phyloP scores from a whole-genome alignment of 2,888 invertebrate genomes.

The Nemoura dubitans region DNA sequence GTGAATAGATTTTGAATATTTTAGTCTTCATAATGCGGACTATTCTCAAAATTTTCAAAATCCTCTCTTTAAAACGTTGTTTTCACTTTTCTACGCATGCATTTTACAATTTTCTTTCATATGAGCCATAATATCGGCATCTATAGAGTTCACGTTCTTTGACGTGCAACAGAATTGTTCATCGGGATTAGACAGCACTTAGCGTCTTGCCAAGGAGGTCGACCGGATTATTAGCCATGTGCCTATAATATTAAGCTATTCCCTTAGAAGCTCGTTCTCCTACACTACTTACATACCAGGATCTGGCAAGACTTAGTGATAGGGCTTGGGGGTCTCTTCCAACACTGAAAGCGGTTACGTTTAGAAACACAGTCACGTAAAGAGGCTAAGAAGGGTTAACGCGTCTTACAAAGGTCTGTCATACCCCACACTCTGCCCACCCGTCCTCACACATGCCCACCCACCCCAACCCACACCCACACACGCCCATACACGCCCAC shows the following conservation, averaged over 20 bases:
- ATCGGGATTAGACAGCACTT: conserved; percentile 36
- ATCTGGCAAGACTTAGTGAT: neutral
- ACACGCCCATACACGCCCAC: too few relatives aligned
- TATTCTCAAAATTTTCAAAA: too few relatives aligned
- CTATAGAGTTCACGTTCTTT: neutral
- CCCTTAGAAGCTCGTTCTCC: conserved; percentile 35
- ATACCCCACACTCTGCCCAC: neutral
- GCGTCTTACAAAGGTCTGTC: conserved; percentile 9
- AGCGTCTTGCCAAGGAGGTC: conserved; percentile 30
- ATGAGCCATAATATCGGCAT: neutral
- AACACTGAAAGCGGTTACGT: conserved; percentile 10
- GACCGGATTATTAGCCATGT: conserved; percentile 13
- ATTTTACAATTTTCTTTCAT: too few relatives aligned
- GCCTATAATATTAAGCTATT: conserved; percentile 39
- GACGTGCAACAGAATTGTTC: conserved; percentile 29
- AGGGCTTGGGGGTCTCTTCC: neutral
- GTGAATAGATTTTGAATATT: too few relatives aligned
- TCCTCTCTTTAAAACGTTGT: too few relatives aligned
- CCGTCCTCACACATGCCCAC: neutral
- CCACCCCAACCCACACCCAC: too few relatives aligned
- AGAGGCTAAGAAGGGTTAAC: conserved; percentile 17
- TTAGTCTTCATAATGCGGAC: too few relatives aligned
- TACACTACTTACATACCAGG: neutral
- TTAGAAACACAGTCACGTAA: conserved; percentile 23
- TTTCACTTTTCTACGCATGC: too few relatives aligned